Conservation (phyloP, 2,113 vertebrate genomes). For the Mastomys natalensis region DNA sequence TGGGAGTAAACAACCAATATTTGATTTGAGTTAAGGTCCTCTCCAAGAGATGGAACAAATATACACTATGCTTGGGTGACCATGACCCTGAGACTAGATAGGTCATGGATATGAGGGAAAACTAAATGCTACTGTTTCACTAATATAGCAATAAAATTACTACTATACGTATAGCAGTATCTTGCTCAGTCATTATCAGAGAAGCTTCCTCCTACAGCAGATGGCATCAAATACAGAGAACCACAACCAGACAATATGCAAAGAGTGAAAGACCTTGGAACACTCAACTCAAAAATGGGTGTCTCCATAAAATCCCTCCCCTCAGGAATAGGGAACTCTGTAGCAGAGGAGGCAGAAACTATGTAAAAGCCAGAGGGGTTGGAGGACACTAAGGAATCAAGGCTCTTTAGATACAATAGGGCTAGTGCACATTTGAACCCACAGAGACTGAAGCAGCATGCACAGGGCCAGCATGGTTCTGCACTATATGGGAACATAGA, state of each 20-base stretch:
- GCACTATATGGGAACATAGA: background rate
- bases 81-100: background rate
- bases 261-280: background rate
- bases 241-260: background rate
- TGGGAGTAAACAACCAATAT: background rate
- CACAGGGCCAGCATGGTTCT: background rate
- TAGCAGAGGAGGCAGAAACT: background rate
- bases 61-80: background rate
- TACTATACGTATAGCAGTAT: background rate
- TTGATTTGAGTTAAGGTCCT: background rate
- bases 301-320: background rate
- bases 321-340: background rate
- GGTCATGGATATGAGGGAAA: background rate
- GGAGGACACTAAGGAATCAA: background rate
- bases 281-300: background rate
- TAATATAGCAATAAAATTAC: background rate
- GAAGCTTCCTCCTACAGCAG: background rate
- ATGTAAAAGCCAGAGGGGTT: background rate
- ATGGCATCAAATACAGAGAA: background rate
- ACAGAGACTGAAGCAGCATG: background rate
- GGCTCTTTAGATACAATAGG: background rate
- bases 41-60: background rate
- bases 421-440: background rate
- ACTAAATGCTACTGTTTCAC: background rate
- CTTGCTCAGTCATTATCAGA: background rate